These are phyloP conservation scores for Saguinus oedipus DNA, from an alignment of 2,797 vertebrate genomes.

Conservation along the genomic window DNA sequence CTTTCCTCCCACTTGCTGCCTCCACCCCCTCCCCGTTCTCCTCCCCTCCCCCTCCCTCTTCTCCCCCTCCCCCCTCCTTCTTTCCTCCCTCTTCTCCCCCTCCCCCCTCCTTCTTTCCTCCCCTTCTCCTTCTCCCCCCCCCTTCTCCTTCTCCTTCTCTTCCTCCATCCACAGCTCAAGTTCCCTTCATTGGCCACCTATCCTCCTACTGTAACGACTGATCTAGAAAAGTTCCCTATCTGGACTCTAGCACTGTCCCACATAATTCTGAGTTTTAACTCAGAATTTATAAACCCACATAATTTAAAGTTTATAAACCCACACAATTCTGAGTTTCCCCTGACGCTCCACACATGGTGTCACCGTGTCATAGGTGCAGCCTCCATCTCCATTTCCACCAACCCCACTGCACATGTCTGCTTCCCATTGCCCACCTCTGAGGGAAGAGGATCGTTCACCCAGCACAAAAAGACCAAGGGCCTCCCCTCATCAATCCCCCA, in stretches of 20 bases:
- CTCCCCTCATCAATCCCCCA: not conserved
- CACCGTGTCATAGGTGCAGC: not conserved
- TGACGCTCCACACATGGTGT: not conserved
- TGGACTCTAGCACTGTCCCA: not conserved
- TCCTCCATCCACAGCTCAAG: not conserved
- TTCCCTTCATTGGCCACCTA: not conserved
- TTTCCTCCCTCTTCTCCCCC: no score
- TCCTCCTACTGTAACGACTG: not conserved
- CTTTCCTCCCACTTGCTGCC: not conserved
- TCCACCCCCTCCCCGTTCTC: not conserved
- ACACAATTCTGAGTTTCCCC: not conserved
- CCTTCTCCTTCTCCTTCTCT: not conserved
- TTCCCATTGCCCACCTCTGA: not conserved
- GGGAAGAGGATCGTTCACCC: not conserved
- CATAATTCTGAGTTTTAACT: not conserved
- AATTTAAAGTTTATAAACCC: not conserved
- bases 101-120: not conserved
- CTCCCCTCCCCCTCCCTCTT: no score
- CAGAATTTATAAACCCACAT: no score
- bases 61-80: no score
- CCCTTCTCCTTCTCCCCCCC: no score
- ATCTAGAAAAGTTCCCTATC: not conserved
- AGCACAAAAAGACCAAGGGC: not conserved
- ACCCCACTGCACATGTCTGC: accelerated
- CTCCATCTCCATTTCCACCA: not conserved